Percentiles rank a stretch among this genome's conserved stretches.
These are phyloP conservation scores for Aphaenogaster floridana DNA, from an alignment of 1,140 invertebrate species.

Conservation along the genomic window DNA sequence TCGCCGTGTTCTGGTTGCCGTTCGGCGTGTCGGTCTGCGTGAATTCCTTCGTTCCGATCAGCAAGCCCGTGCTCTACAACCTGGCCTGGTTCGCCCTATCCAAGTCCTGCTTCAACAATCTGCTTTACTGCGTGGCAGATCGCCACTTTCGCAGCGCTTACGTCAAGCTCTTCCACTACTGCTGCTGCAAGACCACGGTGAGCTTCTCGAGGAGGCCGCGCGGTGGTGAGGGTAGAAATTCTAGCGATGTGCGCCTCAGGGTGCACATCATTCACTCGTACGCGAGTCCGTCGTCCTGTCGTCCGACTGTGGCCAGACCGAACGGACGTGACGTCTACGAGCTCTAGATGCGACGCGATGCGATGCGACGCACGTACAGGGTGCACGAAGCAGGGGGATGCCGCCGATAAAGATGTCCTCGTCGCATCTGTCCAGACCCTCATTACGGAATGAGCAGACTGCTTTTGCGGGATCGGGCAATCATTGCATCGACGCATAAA, in stretches of 20 bases:
- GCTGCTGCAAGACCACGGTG: slow-evolving; percentile 93
- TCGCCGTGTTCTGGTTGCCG: slow-evolving; percentile 90
- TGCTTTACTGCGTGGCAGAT: slow-evolving; percentile 90
- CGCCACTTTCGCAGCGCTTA: slow-evolving; percentile 92
- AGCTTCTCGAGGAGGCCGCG: slow-evolving; percentile 90
- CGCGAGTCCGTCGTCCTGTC: slow-evolving; percentile 87
- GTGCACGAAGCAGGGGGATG: not conserved
- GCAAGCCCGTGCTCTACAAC: slow-evolving; percentile 88
- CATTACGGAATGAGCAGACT: not conserved
- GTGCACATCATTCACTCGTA: slow-evolving; percentile 94
- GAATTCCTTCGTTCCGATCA: slow-evolving; percentile 86
- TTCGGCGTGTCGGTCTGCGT: slow-evolving; percentile 88
- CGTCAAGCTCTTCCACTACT: slow-evolving; percentile 93
- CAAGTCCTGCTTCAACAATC: slow-evolving; percentile 90
- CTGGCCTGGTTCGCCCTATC: slow-evolving; percentile 90
- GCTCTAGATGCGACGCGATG: slow-evolving; percentile 80
- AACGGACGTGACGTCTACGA: slow-evolving; percentile 88
- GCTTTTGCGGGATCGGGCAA: not conserved
- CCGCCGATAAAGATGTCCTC: slow-evolving; percentile 12
- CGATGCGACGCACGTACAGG: slow-evolving; percentile 12
- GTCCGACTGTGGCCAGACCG: slow-evolving; percentile 83
- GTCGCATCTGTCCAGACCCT: not conserved
- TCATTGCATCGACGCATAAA: slow-evolving; percentile 20
- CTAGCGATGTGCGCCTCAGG: slow-evolving; percentile 89
- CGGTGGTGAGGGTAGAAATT: slow-evolving; percentile 86